Evolutionary conservation across 2,797 vertebrate genomes (phyloP).

Genomic region (Diplodus puntazzo): DNA sequence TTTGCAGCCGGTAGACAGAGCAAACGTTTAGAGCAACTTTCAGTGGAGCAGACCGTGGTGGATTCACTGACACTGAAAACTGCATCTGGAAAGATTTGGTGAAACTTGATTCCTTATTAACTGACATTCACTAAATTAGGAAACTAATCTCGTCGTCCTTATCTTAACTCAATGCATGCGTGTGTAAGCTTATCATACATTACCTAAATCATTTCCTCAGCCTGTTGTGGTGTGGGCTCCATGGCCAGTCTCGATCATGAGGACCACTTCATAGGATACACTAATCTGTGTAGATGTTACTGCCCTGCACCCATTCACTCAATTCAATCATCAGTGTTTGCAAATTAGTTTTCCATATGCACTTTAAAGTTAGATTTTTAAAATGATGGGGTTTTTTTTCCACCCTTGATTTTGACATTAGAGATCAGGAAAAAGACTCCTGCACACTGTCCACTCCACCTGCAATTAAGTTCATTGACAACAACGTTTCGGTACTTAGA

Average conservation of each 20-base stretch:
- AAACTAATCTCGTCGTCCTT: background rate
- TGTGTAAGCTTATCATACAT: slow-evolving; percentile 2
- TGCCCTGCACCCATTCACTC: background rate
- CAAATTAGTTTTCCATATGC: background rate
- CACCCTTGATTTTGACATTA: too few relatives aligned
- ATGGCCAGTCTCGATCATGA: background rate
- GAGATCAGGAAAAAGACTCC: too few relatives aligned
- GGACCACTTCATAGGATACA: background rate
- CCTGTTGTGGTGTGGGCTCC: background rate
- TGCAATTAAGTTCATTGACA: too few relatives aligned
- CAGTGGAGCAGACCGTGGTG: background rate
- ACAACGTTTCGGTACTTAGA: too few relatives aligned
- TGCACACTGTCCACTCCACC: too few relatives aligned
- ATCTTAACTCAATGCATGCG: background rate
- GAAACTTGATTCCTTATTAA: background rate
- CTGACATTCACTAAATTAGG: background rate
- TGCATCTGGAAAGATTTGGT: slow-evolving; percentile 2
- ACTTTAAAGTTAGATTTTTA: too few relatives aligned
- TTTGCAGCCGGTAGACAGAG: background rate
- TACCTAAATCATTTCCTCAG: background rate
- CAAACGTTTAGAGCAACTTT: background rate
- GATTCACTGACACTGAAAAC: slow-evolving; percentile 1
- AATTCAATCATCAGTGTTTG: background rate
- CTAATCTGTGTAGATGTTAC: background rate
- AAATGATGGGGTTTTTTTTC: too few relatives aligned